phyloP scores from a whole-genome alignment of 2,888 invertebrate species.

The Sminthurides aquaticus region DNA sequence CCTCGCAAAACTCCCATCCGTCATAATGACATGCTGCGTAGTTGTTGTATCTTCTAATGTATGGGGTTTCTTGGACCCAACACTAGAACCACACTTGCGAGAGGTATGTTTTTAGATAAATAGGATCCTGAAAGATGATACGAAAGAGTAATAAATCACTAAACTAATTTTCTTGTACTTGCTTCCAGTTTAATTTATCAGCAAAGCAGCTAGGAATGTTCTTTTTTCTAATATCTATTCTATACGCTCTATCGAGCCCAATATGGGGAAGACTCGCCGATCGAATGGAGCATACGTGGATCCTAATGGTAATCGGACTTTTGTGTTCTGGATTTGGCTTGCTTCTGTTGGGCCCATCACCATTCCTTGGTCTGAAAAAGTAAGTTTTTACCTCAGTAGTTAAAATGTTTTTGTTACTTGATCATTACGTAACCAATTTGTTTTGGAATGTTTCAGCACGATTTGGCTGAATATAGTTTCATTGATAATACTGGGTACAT shows the following conservation, averaged over 20 bases:
- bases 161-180: constrained; percentile 17
- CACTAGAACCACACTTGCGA: constrained; percentile 64
- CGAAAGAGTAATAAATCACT: background rate
- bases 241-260: constrained; percentile 66
- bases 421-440: background rate
- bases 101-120: constrained; percentile 46
- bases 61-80: constrained; percentile 71
- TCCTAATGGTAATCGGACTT: constrained; percentile 65
- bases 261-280: constrained; percentile 68
- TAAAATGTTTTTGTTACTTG: background rate
- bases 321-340: constrained; percentile 57
- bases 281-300: constrained; percentile 62
- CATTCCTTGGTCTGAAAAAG: constrained; percentile 51
- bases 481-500: constrained; percentile 60
- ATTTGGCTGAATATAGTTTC: constrained; percentile 62
- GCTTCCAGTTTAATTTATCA: constrained; percentile 56
- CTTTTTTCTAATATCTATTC: constrained; percentile 62
- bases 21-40: constrained; percentile 61
- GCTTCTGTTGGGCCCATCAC: constrained; percentile 62
- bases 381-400: constrained; percentile 46
- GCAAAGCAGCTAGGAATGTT: constrained; percentile 63
- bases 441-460: constrained; percentile 49
- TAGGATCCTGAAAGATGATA: background rate
- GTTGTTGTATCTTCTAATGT: constrained; percentile 61
- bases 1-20: constrained; percentile 61